phyloP scores from a whole-genome alignment of 2,888 invertebrate genomes.

The Megaustenia siamemsis region DNA sequence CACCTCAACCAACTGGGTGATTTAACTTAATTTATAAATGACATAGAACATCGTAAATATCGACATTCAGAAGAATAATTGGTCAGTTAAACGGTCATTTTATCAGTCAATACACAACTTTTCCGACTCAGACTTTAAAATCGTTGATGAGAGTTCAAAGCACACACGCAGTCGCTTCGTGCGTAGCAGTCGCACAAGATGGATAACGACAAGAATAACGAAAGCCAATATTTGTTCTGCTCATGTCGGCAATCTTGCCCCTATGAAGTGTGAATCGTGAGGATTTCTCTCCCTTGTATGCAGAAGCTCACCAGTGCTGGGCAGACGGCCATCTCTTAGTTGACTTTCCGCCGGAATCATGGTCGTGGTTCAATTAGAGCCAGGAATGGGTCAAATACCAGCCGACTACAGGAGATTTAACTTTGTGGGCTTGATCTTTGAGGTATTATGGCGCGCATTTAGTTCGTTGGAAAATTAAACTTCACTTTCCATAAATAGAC shows the following conservation, averaged over 20 bases:
- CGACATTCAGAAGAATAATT: too few species aligned
- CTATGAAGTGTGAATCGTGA: conserved; percentile 42
- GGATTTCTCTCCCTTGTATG: neutral
- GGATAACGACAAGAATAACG: neutral
- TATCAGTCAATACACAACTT: too few species aligned
- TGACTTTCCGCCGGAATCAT: neutral
- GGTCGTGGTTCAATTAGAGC: conserved; percentile 21
- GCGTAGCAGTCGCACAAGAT: conserved; percentile 1
- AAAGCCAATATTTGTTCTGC: conserved; percentile 30
- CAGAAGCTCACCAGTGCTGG: conserved; percentile 1
- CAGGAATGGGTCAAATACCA: conserved; percentile 31
- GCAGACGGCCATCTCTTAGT: neutral
- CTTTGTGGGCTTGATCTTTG: conserved; percentile 18
- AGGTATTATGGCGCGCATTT: neutral
- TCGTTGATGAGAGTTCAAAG: neutral
- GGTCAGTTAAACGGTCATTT: too few species aligned
- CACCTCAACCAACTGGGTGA: too few species aligned
- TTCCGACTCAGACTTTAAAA: too few species aligned
- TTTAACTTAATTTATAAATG: too few species aligned
- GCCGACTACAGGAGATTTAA: conserved; percentile 28
- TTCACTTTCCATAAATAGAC: neutral
- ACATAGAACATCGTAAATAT: too few species aligned
- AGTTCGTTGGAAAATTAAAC: neutral
- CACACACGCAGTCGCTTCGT: neutral
- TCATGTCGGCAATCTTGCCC: neutral